Evolutionary conservation across 1,140 invertebrate genomes (phyloP).

Genomic region (Euura lappo): DNA sequence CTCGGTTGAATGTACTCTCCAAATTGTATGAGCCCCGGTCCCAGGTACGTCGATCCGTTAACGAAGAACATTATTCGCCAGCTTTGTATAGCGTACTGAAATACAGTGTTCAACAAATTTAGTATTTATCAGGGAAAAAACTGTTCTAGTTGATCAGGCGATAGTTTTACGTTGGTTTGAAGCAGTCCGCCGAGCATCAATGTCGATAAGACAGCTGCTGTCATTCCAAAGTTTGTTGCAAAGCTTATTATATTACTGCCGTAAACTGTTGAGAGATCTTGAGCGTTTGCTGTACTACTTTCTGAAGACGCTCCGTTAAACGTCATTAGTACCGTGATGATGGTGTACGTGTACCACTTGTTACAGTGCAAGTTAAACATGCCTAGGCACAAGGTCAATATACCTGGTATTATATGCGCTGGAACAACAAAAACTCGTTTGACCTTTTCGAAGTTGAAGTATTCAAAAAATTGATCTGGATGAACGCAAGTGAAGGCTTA

Average conservation of each 20-base stretch:
- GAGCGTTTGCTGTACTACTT: neutral
- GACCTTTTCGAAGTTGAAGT: neutral
- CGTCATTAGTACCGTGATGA: neutral
- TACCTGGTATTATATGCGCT: neutral
- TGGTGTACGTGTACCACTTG: neutral
- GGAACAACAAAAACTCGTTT: neutral
- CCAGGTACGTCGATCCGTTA: neutral
- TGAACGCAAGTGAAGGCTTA: neutral
- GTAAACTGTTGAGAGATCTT: neutral
- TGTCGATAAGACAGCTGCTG: neutral
- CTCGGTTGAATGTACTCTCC: neutral
- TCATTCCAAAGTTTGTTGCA: neutral
- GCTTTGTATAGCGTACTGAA: neutral
- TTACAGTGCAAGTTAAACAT: neutral
- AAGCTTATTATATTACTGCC: conserved; percentile 5
- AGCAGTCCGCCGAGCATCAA: neutral
- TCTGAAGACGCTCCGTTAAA: neutral
- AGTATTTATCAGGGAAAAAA: too few relatives aligned
- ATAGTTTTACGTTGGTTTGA: neutral
- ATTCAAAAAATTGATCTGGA: neutral
- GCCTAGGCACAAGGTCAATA: neutral
- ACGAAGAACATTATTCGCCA: neutral
- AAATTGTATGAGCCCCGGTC: neutral
- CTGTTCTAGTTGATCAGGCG: too few relatives aligned
- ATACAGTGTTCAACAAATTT: neutral